Evolutionary conservation across 2,888 invertebrate genomes (phyloP).

Genomic region (Corbicula japonica): DNA sequence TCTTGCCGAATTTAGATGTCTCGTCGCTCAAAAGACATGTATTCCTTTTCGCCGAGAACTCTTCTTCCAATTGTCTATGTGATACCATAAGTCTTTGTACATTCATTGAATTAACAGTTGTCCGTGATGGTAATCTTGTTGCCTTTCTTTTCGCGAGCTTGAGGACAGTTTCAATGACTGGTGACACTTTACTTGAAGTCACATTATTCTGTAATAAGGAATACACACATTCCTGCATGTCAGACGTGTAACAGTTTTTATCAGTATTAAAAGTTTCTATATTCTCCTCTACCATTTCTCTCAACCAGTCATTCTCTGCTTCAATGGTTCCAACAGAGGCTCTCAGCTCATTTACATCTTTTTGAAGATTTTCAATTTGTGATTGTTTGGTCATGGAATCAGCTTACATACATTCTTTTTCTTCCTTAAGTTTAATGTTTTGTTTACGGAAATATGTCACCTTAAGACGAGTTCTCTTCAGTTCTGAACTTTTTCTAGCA

Average conservation of each 20-base stretch:
- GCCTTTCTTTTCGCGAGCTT: slow-evolving; percentile 37
- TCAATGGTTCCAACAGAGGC: slow-evolving; percentile 13
- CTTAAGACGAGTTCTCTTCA: slow-evolving; percentile 25
- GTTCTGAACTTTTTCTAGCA: slow-evolving; percentile 29
- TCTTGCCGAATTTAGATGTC: slow-evolving; percentile 48
- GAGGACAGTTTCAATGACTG: slow-evolving; percentile 32
- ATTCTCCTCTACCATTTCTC: slow-evolving; percentile 38
- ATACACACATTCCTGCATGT: slow-evolving; percentile 39
- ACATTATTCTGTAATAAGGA: slow-evolving; percentile 39
- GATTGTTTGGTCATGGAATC: slow-evolving; percentile 6
- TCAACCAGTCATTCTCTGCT: slow-evolving; percentile 48
- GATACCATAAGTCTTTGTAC: slow-evolving; percentile 43
- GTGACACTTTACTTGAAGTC: slow-evolving; percentile 28
- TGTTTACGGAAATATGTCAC: slow-evolving; percentile 16
- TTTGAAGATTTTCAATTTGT: slow-evolving; percentile 27
- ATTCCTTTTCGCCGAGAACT: slow-evolving; percentile 34
- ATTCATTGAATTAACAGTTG: slow-evolving; percentile 46
- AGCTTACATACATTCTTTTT: not conserved
- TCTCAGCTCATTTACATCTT: slow-evolving; percentile 17
- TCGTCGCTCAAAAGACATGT: slow-evolving; percentile 47
- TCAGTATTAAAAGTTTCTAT: slow-evolving; percentile 43
- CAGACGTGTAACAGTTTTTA: slow-evolving; percentile 32
- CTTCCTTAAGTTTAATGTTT: slow-evolving; percentile 2
- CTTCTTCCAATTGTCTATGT: slow-evolving; percentile 50
- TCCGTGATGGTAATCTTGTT: slow-evolving; percentile 40